Conservation (phyloP, 2,113 vertebrate species). For the Solea senegalensis region DNA sequence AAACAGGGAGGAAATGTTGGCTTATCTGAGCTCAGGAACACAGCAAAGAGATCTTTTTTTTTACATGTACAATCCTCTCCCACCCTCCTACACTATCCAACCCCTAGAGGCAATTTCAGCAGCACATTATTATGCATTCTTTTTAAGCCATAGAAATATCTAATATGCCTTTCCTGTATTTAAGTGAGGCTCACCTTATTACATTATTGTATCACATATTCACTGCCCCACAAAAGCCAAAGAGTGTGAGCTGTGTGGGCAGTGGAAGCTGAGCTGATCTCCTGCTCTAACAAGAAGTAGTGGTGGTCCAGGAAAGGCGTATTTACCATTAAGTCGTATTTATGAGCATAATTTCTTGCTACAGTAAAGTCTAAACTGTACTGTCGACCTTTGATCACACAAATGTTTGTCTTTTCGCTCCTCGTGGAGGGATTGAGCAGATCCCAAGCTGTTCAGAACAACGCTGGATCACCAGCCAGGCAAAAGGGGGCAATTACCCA, state of each 20-base stretch:
- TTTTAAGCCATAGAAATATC: conserved; percentile 69
- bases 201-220: conserved; percentile 65
- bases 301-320: conserved; percentile 55
- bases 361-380: conserved; percentile 42
- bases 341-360: conserved; percentile 61
- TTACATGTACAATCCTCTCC: conserved; percentile 54
- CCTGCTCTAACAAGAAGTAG: conserved; percentile 47
- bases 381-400: conserved; percentile 54
- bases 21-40: conserved; percentile 77
- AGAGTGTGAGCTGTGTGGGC: conserved; percentile 67
- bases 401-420: conserved; percentile 39
- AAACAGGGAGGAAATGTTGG: conserved; percentile 76
- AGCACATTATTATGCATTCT: conserved; percentile 53
- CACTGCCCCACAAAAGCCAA: conserved; percentile 52
- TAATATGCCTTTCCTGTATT: conserved; percentile 63
- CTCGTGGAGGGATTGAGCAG: neutral
- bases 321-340: conserved; percentile 62
- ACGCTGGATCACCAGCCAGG: conserved; percentile 25
- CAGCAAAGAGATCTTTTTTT: conserved; percentile 32
- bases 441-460: conserved; percentile 7
- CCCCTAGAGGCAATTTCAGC: conserved; percentile 65
- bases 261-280: conserved; percentile 38
- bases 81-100: conserved; percentile 58
- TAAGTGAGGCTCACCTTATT: conserved; percentile 72
- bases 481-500: conserved; percentile 20